Evolutionary conservation across 2,113 vertebrate genomes (phyloP), one percentile per base, ranked within the genome.

Genomic region (Siphamia tubifer): DNA sequence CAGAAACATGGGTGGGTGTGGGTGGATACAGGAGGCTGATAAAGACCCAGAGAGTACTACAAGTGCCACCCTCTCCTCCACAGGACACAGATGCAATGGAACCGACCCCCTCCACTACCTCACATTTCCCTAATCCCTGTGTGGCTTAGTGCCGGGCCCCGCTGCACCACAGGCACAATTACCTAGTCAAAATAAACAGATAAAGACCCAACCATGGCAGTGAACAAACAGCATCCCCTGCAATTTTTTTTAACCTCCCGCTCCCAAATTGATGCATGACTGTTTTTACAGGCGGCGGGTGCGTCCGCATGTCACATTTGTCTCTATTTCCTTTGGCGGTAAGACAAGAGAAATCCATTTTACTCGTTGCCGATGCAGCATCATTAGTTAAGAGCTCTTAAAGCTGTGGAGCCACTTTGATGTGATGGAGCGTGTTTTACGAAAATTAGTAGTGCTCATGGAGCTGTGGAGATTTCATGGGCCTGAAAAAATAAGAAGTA

Each of bases 181-280:
- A 90, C 83, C 85, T 79, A 71, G 83, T 90, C 85, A 89, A 89
- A 85, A 87, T 86, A 89, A 90, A 90, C 80, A 88, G 84, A 90
- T 88, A 82, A 88, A 86, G 79, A 84, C 85, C 64, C 63, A 57
- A 84, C 65, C 84, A 72, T 78, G 68, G 77, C 78, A 70, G 82
- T 83, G 81, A 89, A 86, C 83, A 86, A 90, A 86, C 75, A 86
- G 70, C 85, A 79, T 74, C 73, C 67, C 63, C 61, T 64, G 49
- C 74, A 81, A 32, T 71, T 78, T 81, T 83, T 32, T 76, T 64
- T 68, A 31, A 70, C 55, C 49, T 66, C 71, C 71, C 51, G 71
- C 81, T 80, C 52, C 68, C 51, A 89, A 90, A 89, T 90, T 90
- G 89, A 90, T 86, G 85, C 85, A 87, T 82, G 83, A 88, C 87